A percentile compares a stretch with the other conserved stretches of the same genome.
These are phyloP conservation scores for Tringa solitaria DNA, from an alignment of 2,113 vertebrate genomes.

Conservation along the genomic window DNA sequence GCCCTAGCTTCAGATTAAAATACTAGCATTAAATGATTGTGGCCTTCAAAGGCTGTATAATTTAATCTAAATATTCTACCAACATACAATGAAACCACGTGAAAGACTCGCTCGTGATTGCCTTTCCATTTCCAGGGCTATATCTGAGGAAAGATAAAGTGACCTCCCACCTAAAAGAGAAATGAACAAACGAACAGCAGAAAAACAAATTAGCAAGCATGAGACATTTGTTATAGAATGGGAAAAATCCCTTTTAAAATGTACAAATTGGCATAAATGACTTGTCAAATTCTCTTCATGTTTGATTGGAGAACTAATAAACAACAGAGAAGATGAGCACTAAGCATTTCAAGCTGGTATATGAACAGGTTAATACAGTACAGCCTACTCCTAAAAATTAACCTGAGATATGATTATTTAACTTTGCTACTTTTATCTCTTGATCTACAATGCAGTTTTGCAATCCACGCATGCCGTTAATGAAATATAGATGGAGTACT, in stretches of 20 bases:
- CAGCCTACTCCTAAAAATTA: not conserved
- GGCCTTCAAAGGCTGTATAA: not conserved
- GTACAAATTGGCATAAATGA: not conserved
- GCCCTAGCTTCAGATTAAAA: constrained; percentile 1
- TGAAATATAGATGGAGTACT: not conserved
- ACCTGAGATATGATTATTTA: not conserved
- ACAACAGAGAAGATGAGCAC: not conserved
- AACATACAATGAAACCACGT: not conserved
- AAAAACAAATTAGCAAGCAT: not conserved
- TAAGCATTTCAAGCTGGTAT: not conserved
- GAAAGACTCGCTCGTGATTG: not conserved
- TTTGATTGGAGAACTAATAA: not conserved
- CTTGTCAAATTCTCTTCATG: not conserved
- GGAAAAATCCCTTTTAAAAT: not conserved
- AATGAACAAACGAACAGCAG: not conserved
- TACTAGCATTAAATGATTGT: not conserved
- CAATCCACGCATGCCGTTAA: not conserved
- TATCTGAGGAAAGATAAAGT: not conserved
- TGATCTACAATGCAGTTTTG: not conserved
- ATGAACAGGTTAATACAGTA: not conserved
- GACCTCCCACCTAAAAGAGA: not conserved
- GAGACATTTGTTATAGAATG: not conserved
- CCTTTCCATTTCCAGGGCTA: not conserved
- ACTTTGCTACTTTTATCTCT: not conserved
- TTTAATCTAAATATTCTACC: constrained; percentile 1